Base-by-base conservation (phyloP, 2,888 invertebrate genomes). In the Cephus rjabovi region DNA sequence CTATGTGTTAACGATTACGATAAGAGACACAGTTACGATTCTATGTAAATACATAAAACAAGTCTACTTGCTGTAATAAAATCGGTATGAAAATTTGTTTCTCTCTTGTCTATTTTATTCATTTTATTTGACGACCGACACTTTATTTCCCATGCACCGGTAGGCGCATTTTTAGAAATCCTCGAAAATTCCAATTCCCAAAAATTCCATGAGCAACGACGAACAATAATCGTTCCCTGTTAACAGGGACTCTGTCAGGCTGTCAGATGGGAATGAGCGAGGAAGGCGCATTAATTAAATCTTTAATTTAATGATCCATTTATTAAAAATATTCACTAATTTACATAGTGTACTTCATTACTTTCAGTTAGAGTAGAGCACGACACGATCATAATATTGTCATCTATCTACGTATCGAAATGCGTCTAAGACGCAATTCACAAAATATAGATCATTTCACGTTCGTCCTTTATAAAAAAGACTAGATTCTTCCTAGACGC, bases 251-350 rank as follows among this genome's bases (percentile, higher is more conserved):
- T 40, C 23, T 6, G 23, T 6, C 40, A 2, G 40, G 4, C 40
- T 56, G 40, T 56, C 23, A 0, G 40, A 0, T 23, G 23, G 40
- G 15, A 15, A 9, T 2, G 0, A 56, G 4, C 15, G 23, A 56
- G 23, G 40, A 23, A 56, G 40, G 6, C 9, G 23, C 23, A 56
- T 23, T 23, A 56, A 30, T 12, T 33, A 1, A 33, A 30, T 30
- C 31, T 33, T 76, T 85, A 79, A 85, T 87, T 88, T 87, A 82
- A 88, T 86, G 86, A 87, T 90, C 90, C 90, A 90, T 91, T 90
- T 91, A 91, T 91, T 91, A 91, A 91, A 91, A 91, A 91, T 91
- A 91, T 91, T 86, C 90, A 88, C 87, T 90, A 89, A 88, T 90
- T 90, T 88, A 90, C 87, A 89, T 88, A 83, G 86, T 87, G 87